Evolutionary conservation across 1,140 invertebrate genomes (phyloP).

Genomic region (Cardiocondyla obscurior): DNA sequence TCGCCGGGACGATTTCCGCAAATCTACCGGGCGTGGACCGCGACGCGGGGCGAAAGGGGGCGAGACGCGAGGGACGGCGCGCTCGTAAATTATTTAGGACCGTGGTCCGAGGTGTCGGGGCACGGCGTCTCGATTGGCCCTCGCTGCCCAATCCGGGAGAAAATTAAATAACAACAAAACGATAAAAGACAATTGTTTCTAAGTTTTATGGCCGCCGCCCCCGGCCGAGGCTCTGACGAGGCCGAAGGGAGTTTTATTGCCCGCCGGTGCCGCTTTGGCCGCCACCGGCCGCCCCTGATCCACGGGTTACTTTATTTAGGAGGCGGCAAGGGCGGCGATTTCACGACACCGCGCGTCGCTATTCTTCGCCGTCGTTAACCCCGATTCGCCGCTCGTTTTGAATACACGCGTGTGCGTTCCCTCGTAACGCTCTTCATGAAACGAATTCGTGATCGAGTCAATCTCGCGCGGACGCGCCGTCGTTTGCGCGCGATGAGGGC

Average conservation of each 20-base stretch:
- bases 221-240: constrained; percentile 64
- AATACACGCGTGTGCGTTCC: background rate
- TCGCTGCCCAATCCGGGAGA: constrained; percentile 67
- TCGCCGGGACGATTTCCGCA: constrained; percentile 61
- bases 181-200: constrained; percentile 81
- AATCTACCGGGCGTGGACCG: constrained; percentile 56
- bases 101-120: constrained; percentile 62
- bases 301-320: constrained; percentile 82
- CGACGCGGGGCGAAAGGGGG: constrained; percentile 10
- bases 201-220: constrained; percentile 75
- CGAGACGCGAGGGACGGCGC: constrained; percentile 31
- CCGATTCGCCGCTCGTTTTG: constrained; percentile 8
- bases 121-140: constrained; percentile 65
- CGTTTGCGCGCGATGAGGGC: background rate
- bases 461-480: background rate
- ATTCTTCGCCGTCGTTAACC: constrained; percentile 14
- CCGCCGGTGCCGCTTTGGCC: constrained; percentile 58
- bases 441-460: background rate
- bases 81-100: constrained; percentile 83
- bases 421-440: background rate
- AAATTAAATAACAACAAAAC: constrained; percentile 82
- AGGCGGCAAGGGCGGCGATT: constrained; percentile 69
- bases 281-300: constrained; percentile 68
- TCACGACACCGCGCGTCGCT: constrained; percentile 24
- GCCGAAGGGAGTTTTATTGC: constrained; percentile 80